phyloP scores from a whole-genome alignment of 2,797 vertebrate genomes.

The Adrianichthys oophorus region DNA sequence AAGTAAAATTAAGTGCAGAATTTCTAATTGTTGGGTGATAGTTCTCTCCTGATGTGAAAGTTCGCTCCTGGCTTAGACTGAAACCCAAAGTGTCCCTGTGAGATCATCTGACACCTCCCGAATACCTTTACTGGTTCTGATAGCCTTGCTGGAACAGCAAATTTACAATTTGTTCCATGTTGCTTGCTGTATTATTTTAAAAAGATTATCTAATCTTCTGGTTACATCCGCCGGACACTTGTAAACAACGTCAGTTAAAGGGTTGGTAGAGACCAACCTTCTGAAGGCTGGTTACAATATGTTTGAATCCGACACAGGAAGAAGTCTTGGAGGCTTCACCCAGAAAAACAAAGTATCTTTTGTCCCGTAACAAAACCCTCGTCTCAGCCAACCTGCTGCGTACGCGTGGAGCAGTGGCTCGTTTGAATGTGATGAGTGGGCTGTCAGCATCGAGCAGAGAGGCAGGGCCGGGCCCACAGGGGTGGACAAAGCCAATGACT shows the following conservation, averaged over 20 bases:
- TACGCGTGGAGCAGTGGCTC: constrained; percentile 58
- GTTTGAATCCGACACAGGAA: constrained; percentile 36
- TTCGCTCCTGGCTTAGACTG: no score
- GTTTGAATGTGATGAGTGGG: constrained; percentile 79
- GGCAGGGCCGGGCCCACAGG: constrained; percentile 68
- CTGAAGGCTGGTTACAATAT: not conserved
- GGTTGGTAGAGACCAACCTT: constrained; percentile 8
- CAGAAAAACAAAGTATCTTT: constrained; percentile 72
- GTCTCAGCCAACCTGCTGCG: constrained; percentile 49
- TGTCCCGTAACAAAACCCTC: constrained; percentile 63
- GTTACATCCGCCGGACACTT: not conserved
- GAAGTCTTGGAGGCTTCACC: constrained; percentile 44
- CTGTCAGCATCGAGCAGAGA: constrained; percentile 64
- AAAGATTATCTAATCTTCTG: not conserved
- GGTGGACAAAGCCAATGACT: constrained; percentile 78
- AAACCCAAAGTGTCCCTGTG: not conserved
- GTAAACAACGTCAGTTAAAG: not conserved
- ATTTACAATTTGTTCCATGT: not conserved
- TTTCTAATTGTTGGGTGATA: not conserved
- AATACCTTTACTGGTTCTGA: not conserved
- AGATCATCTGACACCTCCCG: not conserved
- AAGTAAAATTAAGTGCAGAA: not conserved
- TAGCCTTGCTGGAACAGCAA: not conserved
- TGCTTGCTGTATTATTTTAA: not conserved
- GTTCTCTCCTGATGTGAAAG: not conserved